Evolutionary conservation across 2,888 invertebrate species (phyloP).

Genomic region (Smittia sp.): DNA sequence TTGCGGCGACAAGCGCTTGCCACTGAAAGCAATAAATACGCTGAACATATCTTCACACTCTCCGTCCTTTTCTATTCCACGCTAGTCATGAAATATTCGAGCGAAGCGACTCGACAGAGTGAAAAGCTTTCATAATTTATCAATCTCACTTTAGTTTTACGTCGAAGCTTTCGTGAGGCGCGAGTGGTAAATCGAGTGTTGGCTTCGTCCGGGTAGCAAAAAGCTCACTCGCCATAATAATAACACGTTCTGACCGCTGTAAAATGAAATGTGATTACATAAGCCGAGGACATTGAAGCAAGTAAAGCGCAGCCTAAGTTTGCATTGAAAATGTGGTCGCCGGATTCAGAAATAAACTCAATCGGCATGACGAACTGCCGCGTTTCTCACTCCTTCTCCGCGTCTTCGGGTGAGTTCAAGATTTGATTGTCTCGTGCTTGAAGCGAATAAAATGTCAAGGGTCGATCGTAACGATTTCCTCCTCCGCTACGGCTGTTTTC

Average conservation of each 20-base stretch:
- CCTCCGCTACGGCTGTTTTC: too few relatives aligned
- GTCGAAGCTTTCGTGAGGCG: background rate
- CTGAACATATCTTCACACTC: background rate
- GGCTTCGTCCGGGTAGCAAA: background rate
- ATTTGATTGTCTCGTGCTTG: too few relatives aligned
- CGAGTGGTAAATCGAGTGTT: background rate
- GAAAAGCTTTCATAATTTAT: conserved; percentile 28
- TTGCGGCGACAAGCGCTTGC: too few relatives aligned
- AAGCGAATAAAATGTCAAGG: too few relatives aligned
- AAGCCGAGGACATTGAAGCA: conserved; percentile 1
- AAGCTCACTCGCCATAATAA: too few relatives aligned
- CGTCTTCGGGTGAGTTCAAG: conserved; percentile 67
- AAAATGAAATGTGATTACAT: conserved; percentile 10
- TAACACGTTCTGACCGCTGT: background rate
- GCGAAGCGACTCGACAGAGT: background rate
- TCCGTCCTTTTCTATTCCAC: background rate
- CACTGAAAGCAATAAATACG: background rate
- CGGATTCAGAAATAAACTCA: conserved; percentile 75
- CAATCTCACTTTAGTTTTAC: conserved; percentile 30
- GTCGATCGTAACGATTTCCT: too few relatives aligned
- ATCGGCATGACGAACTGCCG: conserved; percentile 76
- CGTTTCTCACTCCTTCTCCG: conserved; percentile 62
- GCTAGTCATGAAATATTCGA: background rate
- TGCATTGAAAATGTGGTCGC: conserved; percentile 61
- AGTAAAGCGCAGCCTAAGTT: background rate